Conservation (phyloP, 2,113 vertebrate genomes). For the Spermophilus dauricus region DNA sequence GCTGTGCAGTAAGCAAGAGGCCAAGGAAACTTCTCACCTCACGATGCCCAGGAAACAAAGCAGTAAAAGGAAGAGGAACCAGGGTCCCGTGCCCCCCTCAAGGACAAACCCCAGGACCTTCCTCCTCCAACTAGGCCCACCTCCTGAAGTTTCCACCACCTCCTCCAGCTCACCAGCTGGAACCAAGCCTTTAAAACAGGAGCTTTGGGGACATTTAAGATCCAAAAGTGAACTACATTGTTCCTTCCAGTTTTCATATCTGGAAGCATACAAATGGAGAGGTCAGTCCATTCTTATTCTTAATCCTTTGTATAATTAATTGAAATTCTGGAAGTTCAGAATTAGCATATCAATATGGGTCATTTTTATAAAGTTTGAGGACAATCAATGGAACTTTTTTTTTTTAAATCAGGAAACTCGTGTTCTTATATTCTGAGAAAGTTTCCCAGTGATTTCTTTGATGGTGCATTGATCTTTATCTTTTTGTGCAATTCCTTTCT, state of each 20-base stretch:
- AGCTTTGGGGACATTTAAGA: neutral
- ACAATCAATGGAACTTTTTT: neutral
- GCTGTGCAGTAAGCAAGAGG: neutral
- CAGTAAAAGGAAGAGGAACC: too few relatives aligned
- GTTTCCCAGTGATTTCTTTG: neutral
- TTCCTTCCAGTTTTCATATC: neutral
- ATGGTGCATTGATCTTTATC: neutral
- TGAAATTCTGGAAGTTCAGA: neutral
- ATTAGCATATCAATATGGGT: neutral
- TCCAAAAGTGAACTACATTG: neutral
- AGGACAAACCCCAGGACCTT: neutral
- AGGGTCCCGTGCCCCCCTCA: neutral
- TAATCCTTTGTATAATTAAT: conserved; percentile 13
- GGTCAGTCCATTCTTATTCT: neutral
- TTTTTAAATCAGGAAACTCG: neutral
- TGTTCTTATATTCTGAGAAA: neutral
- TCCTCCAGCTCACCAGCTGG: neutral
- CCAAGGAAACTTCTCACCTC: too few relatives aligned
- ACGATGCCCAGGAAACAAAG: too few relatives aligned
- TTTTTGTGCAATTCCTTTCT: neutral
- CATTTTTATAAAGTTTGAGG: neutral
- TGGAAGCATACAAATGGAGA: neutral
- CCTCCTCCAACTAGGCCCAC: neutral
- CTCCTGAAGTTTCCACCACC: neutral
- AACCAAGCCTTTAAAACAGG: neutral